Percentiles rank a stretch among this genome's conserved stretches.
Evolutionary conservation across 1,140 invertebrate genomes (phyloP).

Genomic region (Zaprionus capensis): DNA sequence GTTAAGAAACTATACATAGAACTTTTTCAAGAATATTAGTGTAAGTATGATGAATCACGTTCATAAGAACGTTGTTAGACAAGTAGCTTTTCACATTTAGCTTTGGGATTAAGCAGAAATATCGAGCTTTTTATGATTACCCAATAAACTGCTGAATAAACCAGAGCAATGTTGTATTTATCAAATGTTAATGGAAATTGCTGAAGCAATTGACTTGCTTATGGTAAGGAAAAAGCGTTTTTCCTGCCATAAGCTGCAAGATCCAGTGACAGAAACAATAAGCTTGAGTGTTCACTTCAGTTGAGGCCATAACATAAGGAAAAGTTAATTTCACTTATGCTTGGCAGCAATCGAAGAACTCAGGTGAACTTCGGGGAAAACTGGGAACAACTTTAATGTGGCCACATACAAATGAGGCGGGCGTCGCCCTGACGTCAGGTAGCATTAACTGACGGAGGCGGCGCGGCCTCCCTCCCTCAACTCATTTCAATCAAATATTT

Average conservation of each 20-base stretch:
- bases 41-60: too few relatives aligned
- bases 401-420: conserved; percentile 38
- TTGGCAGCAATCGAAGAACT: conserved; percentile 29
- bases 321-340: conserved; percentile 62
- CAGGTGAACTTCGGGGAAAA: not conserved
- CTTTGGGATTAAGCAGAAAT: not conserved
- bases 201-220: not conserved
- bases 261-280: not conserved
- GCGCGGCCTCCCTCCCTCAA: not conserved
- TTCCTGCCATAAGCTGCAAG: not conserved
- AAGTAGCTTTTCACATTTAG: not conserved
- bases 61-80: not conserved
- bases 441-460: conserved; percentile 29
- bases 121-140: too few relatives aligned
- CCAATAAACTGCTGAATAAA: not conserved
- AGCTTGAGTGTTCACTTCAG: not conserved
- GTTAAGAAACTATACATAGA: too few relatives aligned
- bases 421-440: conserved; percentile 37
- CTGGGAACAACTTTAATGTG: conserved; percentile 52
- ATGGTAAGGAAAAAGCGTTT: not conserved
- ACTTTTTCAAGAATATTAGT: too few relatives aligned
- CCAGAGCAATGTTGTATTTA: not conserved
- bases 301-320: conserved; percentile 1
- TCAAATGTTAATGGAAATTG: not conserved
- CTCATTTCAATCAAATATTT: conserved; percentile 74